Conservation (phyloP, 2,113 vertebrate genomes). For the Cebus imitator region DNA sequence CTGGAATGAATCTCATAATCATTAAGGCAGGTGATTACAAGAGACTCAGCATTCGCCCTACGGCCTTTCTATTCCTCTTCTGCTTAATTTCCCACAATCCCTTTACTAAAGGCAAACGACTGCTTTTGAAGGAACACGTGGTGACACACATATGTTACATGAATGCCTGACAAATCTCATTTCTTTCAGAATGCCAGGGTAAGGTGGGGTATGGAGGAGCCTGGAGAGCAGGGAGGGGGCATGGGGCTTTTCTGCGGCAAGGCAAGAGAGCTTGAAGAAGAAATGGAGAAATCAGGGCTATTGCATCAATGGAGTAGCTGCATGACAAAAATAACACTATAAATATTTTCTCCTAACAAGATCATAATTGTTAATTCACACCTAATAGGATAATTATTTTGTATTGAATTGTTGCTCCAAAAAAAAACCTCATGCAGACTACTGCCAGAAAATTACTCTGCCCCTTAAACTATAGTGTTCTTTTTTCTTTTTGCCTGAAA, state of each 20-base stretch:
- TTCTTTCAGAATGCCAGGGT: background rate
- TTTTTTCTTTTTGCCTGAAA: background rate
- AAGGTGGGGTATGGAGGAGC: background rate
- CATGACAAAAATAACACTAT: background rate
- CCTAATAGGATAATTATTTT: constrained; percentile 1
- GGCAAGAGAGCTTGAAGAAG: background rate
- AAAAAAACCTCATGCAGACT: background rate
- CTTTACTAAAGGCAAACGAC: background rate
- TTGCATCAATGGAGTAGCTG: background rate
- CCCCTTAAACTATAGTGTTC: background rate
- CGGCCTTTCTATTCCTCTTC: background rate
- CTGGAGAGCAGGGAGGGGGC: background rate
- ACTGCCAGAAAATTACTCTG: constrained; percentile 24
- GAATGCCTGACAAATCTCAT: background rate
- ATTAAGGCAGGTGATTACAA: background rate
- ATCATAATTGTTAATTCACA: constrained; percentile 20
- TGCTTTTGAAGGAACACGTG: background rate
- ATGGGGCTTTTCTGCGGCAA: background rate
- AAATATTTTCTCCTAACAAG: background rate
- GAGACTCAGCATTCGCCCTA: background rate
- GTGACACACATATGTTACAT: background rate
- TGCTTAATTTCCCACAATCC: background rate
- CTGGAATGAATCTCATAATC: background rate
- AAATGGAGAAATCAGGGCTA: background rate
- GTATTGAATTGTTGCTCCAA: background rate